Conservation (phyloP, 2,888 invertebrate genomes). For the Lissonota sp. region DNA sequence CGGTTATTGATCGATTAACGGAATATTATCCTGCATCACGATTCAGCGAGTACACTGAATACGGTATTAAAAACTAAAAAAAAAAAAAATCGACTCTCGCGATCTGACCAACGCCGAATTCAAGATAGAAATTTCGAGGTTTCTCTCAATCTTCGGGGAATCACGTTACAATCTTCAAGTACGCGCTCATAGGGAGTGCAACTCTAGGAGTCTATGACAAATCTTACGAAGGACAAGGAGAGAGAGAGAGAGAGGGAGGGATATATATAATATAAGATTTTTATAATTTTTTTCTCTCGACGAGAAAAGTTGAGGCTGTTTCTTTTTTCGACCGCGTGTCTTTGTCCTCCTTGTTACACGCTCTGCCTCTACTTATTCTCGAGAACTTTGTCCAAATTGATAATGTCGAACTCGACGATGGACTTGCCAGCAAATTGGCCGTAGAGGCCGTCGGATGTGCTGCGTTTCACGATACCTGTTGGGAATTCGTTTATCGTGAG, state of each 20-base stretch:
- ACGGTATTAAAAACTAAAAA: conserved; percentile 13
- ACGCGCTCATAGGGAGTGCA: conserved; percentile 7
- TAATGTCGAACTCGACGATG: conserved; percentile 90
- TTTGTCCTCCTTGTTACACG: conserved; percentile 9
- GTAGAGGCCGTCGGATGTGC: conserved; percentile 86
- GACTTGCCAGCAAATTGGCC: conserved; percentile 91
- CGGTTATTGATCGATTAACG: background rate
- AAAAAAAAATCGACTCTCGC: background rate
- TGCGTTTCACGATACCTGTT: conserved; percentile 78
- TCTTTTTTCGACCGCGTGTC: conserved; percentile 5
- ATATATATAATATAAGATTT: conserved; percentile 10
- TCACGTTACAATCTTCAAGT: conserved; percentile 45
- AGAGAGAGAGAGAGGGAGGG: conserved; percentile 17
- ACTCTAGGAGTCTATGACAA: conserved; percentile 23
- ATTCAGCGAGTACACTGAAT: conserved; percentile 10
- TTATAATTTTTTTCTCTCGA: conserved; percentile 21
- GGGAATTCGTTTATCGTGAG: background rate
- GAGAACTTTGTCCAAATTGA: conserved; percentile 88
- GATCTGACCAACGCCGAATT: background rate
- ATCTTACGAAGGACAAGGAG: conserved; percentile 41
- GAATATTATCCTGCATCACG: conserved; percentile 34
- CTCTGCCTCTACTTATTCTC: conserved; percentile 60
- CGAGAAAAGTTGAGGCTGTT: background rate
- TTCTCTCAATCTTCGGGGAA: conserved; percentile 16
- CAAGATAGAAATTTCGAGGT: conserved; percentile 16